These are phyloP conservation scores for Coenonympha glycerion DNA, from an alignment of 2,888 invertebrate species.

Conservation along the genomic window DNA sequence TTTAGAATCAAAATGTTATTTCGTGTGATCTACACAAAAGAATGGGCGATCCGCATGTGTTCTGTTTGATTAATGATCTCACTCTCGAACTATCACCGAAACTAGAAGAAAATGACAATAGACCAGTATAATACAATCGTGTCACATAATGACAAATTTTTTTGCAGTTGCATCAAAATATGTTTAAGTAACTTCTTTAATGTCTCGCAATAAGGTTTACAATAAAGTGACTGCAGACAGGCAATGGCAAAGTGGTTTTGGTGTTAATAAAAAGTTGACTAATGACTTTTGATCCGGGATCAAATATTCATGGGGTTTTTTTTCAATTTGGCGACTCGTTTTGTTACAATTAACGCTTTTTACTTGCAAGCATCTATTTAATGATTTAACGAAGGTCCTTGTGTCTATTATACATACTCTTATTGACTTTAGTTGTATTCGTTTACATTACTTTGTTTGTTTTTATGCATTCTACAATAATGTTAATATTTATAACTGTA, in stretches of 20 bases:
- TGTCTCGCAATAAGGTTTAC: constrained; percentile 33
- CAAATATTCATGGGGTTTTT: constrained; percentile 72
- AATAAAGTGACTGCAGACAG: constrained; percentile 19
- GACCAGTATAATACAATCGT: constrained; percentile 49
- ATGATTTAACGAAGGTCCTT: constrained; percentile 52
- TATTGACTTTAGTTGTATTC: constrained; percentile 32
- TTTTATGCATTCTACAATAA: too few relatives aligned
- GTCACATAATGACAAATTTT: constrained; percentile 43
- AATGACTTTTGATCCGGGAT: constrained; percentile 72
- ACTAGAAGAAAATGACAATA: constrained; percentile 58
- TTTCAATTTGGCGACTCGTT: constrained; percentile 52
- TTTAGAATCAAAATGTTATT: constrained; percentile 63
- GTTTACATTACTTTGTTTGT: too few relatives aligned
- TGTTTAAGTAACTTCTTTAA: constrained; percentile 25
- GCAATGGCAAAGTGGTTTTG: constrained; percentile 11
- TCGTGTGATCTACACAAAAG: constrained; percentile 59
- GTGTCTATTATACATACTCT: constrained; percentile 30
- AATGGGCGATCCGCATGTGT: constrained; percentile 58
- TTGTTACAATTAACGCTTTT: constrained; percentile 73
- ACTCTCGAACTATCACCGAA: constrained; percentile 60
- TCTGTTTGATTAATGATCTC: constrained; percentile 67
- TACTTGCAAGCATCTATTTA: constrained; percentile 65
- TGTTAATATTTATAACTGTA: too few relatives aligned
- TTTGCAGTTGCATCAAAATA: constrained; percentile 22
- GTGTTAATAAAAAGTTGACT: constrained; percentile 65